Percentiles rank a stretch among this genome's conserved stretches.
These are phyloP conservation scores for Buathra laborator DNA, from an alignment of 2,888 invertebrate species.

Conservation along the genomic window DNA sequence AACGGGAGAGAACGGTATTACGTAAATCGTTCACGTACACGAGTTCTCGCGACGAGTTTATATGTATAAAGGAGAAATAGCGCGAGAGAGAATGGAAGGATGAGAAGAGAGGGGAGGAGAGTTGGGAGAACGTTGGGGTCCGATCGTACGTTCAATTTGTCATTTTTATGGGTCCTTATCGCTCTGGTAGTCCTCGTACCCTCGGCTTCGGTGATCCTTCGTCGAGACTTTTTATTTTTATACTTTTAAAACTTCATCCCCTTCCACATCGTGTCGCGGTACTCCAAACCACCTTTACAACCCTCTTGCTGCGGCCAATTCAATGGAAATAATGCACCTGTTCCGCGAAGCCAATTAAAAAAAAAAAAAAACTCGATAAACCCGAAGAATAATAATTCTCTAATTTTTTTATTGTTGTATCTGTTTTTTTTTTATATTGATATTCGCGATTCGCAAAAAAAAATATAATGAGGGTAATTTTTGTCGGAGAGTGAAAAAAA, in stretches of 20 bases:
- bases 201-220: slow-evolving; percentile 20
- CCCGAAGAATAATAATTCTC: slow-evolving; percentile 19
- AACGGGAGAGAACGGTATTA: slow-evolving; percentile 45
- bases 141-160: slow-evolving; percentile 78
- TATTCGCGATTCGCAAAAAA: slow-evolving; percentile 1
- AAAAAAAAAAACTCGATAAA: not conserved
- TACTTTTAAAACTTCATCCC: slow-evolving; percentile 33
- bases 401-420: not conserved
- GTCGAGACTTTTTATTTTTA: slow-evolving; percentile 52
- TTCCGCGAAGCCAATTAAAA: slow-evolving; percentile 36
- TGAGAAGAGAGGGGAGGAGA: slow-evolving; percentile 22
- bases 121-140: slow-evolving; percentile 66
- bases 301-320: slow-evolving; percentile 27
- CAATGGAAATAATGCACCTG: slow-evolving; percentile 48
- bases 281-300: slow-evolving; percentile 21
- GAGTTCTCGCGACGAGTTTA: slow-evolving; percentile 40
- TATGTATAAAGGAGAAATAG: slow-evolving; percentile 27
- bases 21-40: slow-evolving; percentile 62
- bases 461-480: slow-evolving; percentile 12
- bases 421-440: not conserved
- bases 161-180: slow-evolving; percentile 75
- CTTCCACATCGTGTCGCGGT: not conserved
- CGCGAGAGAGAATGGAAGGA: slow-evolving; percentile 22
- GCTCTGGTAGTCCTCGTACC: slow-evolving; percentile 65
- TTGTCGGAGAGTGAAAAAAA: not conserved